Base-by-base conservation (phyloP, 2,797 vertebrate genomes). In the Echiichthys vipera region DNA sequence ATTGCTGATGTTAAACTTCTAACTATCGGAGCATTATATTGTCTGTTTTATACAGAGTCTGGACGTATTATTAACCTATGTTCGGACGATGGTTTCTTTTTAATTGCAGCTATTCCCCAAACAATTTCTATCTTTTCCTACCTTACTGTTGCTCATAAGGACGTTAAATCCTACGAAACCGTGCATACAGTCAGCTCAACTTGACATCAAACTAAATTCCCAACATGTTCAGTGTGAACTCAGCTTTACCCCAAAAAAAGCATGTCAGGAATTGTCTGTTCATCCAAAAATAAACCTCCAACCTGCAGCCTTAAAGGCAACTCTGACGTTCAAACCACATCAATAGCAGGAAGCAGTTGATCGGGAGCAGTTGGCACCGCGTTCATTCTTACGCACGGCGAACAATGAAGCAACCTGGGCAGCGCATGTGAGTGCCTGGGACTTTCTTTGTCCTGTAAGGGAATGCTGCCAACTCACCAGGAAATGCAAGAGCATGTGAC, bases 331-430 rank as follows among this genome's bases (percentile, higher is more conserved):
- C 40, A 34, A 37, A 62, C 59, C 59, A 36, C 75, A 72, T 85
- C 85, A 84, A 80, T 78, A 4, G 74, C 74, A 87, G 87, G 87
- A 87, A 89, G 74, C 56, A 3, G 55, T 68, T 55, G 62, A 55
- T 53, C 12, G 11, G 65, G 43, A 79, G 73, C 68, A 59, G 71
- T 40, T 87, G 87, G 87, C 80, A 85, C n/a, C 0, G 1, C 3
- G 3, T 29, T 75, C 40, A 3, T 27, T 55, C 36, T 53, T 65
- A n/a, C 54, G 15, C 72, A 66, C 30, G 0, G n/a, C 2, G 22
- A 84, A 86, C 85, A 89, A 87, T 87, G 58, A 64, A 29, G 50
- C 76, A 30, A 32, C 75, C 45, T 53, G 62, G 22, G 20, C 57
- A 1, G 20, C 43, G 65, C 7, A 3, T 30, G 11, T 1, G n/a